Base-by-base conservation (phyloP, 2,797 vertebrate species). In the Moxostoma hubbsi region DNA sequence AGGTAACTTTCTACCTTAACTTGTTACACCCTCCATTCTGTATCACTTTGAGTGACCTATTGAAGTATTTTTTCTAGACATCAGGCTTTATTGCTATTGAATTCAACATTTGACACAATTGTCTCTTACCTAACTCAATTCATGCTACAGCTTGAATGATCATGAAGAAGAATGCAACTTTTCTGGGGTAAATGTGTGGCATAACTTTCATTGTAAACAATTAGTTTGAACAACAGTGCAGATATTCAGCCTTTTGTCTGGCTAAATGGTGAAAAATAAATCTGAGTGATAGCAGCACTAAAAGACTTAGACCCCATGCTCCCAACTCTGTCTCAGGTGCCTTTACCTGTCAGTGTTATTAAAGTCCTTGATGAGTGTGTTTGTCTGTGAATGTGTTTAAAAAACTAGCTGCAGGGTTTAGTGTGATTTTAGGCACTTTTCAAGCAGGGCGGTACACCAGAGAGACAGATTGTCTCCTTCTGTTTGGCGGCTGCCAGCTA, bases 401-500 rank as follows among this genome's bases (percentile, higher is more conserved):
- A 24, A 81, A 66, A 69, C 81, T 73, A 78, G 81, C 81, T 66
- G 47, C 55, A 74, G 75, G 68, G 36, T 64, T 78, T 82, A 49
- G 58, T 70, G 81, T 66, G 75, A 69, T 74, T 68, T 78, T 62
- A 78, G 75, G 24, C 51, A 57, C 55, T 77, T 55, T 68, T 75
- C 46, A 76, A 66, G 63, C 64, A 75, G 64, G 79, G 82, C 72
- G 80, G 66, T 73, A 61, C 72, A 69, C 65, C 11, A 63, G 51
- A 79, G 61, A 81, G 59, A 78, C 80, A 78, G 82, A 84, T 84
- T 81, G 82, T 81, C 82, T 84, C 79, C 75, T 81, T 62, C 75
- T 84, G 79, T 79, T 79, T 84, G 70, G 58, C 59, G 70, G 64
- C 82, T 83, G 79, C 59, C 79, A 81, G 75, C 53, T 59, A 81